Conservation (phyloP, 2,888 invertebrate species). For the Polia nebulosa region DNA sequence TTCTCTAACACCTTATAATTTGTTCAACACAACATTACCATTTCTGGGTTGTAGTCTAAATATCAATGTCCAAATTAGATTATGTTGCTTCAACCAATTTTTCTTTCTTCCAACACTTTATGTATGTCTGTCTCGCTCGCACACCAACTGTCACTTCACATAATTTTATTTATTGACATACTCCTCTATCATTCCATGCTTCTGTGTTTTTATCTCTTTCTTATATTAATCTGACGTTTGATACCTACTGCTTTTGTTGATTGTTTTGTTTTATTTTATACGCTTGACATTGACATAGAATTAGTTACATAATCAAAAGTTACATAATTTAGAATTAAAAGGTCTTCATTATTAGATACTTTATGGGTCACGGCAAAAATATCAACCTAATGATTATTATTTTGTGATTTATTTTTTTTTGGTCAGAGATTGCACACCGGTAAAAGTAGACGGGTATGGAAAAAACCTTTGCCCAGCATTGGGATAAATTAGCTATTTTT, state of each 20-base stretch:
- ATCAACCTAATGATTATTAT: neutral
- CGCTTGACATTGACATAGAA: constrained; percentile 8
- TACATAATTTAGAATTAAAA: constrained; percentile 2
- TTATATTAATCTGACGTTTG: constrained; percentile 13
- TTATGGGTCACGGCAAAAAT: constrained; percentile 4
- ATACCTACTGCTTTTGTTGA: neutral
- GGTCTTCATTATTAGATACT: neutral
- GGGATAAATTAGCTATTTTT: no score
- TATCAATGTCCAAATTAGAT: neutral
- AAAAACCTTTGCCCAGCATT: no score
- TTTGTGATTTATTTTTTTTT: neutral
- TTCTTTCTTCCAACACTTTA: neutral
- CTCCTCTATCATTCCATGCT: neutral
- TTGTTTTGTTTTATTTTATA: neutral
- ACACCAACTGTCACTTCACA: constrained; percentile 22
- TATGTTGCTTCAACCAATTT: neutral
- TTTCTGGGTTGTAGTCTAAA: constrained; percentile 1
- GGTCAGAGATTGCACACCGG: neutral
- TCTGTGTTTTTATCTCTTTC: constrained; percentile 22
- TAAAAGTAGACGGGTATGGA: no score
- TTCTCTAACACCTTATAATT: constrained; percentile 35
- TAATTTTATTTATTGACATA: constrained; percentile 11
- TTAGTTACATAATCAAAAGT: neutral
- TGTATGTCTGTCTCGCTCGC: constrained; percentile 7
- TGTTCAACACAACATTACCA: constrained; percentile 5